Evolutionary conservation across 2,113 vertebrate species (phyloP), one percentile per base, ranked within the genome.

Genomic region (Gymnarchus niloticus): DNA sequence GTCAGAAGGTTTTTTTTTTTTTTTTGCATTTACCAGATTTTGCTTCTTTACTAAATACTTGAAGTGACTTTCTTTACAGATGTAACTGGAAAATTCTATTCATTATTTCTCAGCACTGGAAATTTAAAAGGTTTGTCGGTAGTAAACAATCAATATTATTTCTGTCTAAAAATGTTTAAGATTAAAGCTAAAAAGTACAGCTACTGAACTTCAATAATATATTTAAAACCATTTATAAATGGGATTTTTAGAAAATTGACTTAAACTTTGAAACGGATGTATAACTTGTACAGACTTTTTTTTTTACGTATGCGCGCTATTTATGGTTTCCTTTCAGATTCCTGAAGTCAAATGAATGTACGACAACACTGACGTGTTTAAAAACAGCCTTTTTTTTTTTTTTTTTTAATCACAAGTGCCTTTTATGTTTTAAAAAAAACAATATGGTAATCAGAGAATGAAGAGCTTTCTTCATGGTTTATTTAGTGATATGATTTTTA

Each of bases 321-420:
- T 77, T 54, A 83, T 56, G 80, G 9, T 65, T 61, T 73, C 21
- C 28, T 54, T n/a, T 85, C 23, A 54, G 49, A 56, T 85, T 76
- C 41, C 44, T 83, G 85, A 73, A 86, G 59, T 61, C 51, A 83
- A 25, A 73, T 86, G 85, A 86, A 86, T 56, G 59, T 86, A 86
- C 6, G 81, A 49, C 77, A 65, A 23, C 46, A 85, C 46, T 83
- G 48, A 86, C 41, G 52, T 76, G 59, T 80, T 54, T 61, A 65
- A 69, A 49, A 76, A 69, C 78, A 83, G 10, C 33, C 81, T 69
- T 56, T 86, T 83, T 59, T 83, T 69, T 37, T 17, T 73, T 73
- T n/a, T n/a, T n/a, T n/a, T n/a, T n/a, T n/a, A n/a, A n/a, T n/a
- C 73, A 7, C n/a, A 73, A 56, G 48, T 83, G 85, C 59, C 80